Base-by-base conservation (phyloP, 2,888 invertebrate species). In the Camponotus fellah region DNA sequence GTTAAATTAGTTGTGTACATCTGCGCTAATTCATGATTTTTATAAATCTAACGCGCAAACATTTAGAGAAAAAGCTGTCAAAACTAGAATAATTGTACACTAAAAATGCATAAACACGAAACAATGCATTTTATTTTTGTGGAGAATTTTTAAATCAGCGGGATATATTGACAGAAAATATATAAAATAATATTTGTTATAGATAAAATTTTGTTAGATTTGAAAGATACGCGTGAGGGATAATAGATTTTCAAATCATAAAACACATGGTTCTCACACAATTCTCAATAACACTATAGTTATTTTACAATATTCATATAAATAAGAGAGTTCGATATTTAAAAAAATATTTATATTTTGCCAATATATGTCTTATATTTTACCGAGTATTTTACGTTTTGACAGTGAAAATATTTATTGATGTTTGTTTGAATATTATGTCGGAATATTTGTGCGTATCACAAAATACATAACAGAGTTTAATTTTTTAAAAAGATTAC, bases 31-130 rank as follows among this genome's bases (percentile, higher is more conserved):
- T 71, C 12, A 34, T 72, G 21, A 3, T 60, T 58, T 71, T 72
- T 14, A 10, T 58, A 9, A 60, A 72, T 49, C 32, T 77, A 79
- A 58, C 34, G 43, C 9, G 8, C 1, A 34, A 71, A 34, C 12
- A 5, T 37, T 26, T 26, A n/a, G 43, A 46, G 58, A 79, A 72
- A 79, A 34, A 21, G 43, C 77, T 58, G 72, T 71, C 40, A 34
- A 71, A 71, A n/a, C 10, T 66, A 71, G 1, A 71, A 60, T 79
- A 80, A 80, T 72, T 58, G 43, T 58, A 72, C 43, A 79, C 43
- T 72, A 34, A 72, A 74, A 74, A 74, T 26, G 21, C 34, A 80
- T 80, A 74, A 80, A 53, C 1, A 3, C 8, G 53, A 60, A 80
- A 56, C 26, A 66, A 68, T n/a, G 40, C 58, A 17, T 46, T 74